Evolutionary conservation across 2,888 invertebrate genomes (phyloP).

Genomic region (Latheticus oryzae): DNA sequence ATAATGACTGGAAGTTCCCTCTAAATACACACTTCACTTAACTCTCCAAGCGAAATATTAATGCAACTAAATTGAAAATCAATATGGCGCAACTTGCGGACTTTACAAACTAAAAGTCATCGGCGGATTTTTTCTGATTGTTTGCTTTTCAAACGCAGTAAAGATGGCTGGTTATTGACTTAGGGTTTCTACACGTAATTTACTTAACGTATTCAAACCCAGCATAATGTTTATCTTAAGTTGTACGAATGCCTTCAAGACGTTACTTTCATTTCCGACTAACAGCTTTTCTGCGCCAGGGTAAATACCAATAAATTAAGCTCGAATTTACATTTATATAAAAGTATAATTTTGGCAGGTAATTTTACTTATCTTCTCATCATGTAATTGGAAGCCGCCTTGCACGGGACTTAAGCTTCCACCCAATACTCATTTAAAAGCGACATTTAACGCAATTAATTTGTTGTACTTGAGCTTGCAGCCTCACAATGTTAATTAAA

Average conservation of each 20-base stretch:
- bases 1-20: conserved; percentile 63
- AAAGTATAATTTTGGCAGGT: conserved; percentile 44
- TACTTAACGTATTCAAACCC: conserved; percentile 40
- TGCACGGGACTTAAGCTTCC: conserved; percentile 36
- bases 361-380: conserved; percentile 42
- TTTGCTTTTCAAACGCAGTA: conserved; percentile 39
- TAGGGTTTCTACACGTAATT: conserved; percentile 40
- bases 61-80: conserved; percentile 64
- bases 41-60: conserved; percentile 63
- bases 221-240: conserved; percentile 38
- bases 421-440: conserved; percentile 40
- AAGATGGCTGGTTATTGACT: conserved; percentile 42
- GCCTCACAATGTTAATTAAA: conserved; percentile 40
- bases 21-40: conserved; percentile 63
- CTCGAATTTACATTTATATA: conserved; percentile 42
- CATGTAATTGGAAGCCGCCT: conserved; percentile 40
- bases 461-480: conserved; percentile 39
- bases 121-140: conserved; percentile 36
- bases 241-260: conserved; percentile 41
- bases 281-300: conserved; percentile 37
- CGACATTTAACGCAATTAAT: conserved; percentile 43
- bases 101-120: conserved; percentile 43
- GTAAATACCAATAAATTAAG: conserved; percentile 41
- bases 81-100: conserved; percentile 51
- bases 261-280: conserved; percentile 42